Percentiles rank a stretch among this genome's conserved stretches.
phyloP scores from a whole-genome alignment of 2,113 vertebrate species.

The Grallaria varia region DNA sequence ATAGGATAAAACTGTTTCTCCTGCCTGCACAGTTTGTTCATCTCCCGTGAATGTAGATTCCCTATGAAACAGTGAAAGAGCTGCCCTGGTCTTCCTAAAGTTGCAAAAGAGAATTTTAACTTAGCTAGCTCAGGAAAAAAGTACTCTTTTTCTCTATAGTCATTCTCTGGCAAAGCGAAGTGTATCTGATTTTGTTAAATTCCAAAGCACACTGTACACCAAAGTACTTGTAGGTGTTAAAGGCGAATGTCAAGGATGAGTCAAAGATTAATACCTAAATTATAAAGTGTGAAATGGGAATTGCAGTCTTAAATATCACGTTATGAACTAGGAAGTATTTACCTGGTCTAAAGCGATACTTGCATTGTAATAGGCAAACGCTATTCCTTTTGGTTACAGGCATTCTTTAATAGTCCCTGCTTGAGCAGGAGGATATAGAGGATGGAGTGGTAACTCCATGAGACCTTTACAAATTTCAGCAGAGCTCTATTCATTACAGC shows the following conservation, averaged over 20 bases:
- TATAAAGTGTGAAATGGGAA: conserved; percentile 65
- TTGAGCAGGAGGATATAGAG: not conserved
- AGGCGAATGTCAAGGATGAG: conserved; percentile 76
- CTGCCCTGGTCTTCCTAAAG: not conserved
- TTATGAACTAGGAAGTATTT: conserved; percentile 65
- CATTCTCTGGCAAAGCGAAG: conserved; percentile 46
- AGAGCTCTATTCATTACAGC: not conserved
- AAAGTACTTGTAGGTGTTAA: conserved; percentile 75
- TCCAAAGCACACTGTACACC: conserved; percentile 65
- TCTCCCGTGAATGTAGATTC: not conserved
- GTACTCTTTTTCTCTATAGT: conserved; percentile 20
- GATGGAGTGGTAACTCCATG: not conserved
- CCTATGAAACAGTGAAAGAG: not conserved
- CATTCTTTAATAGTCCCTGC: not conserved
- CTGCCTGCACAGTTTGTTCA: not conserved
- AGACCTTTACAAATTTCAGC: not conserved
- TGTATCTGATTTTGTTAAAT: conserved; percentile 67
- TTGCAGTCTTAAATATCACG: conserved; percentile 60
- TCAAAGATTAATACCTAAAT: conserved; percentile 80
- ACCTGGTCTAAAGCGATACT: conserved; percentile 32
- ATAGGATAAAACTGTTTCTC: not conserved
- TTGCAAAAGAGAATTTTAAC: not conserved
- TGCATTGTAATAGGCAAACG: not conserved
- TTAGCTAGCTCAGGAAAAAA: not conserved
- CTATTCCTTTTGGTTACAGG: not conserved